These are phyloP conservation scores for Atherinomorus stipes DNA, from an alignment of 2,113 vertebrate species.

Conservation along the genomic window DNA sequence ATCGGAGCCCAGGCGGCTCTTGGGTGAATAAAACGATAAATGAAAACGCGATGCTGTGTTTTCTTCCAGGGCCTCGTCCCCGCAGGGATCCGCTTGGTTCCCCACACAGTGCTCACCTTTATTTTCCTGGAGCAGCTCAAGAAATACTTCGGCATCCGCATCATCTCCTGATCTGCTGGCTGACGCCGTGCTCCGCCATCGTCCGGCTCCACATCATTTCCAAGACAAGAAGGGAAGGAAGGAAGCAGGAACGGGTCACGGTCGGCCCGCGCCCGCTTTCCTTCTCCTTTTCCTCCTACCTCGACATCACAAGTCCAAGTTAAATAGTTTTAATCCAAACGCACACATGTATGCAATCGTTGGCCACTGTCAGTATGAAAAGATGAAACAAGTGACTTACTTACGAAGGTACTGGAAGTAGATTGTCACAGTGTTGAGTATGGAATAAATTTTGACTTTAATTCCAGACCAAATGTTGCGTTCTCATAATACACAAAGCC, in stretches of 20 bases:
- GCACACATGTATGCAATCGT: background rate
- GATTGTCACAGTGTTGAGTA: background rate
- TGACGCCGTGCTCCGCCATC: background rate
- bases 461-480: background rate
- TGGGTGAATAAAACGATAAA: background rate
- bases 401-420: background rate
- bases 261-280: conserved; percentile 6
- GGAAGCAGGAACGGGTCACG: background rate
- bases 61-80: conserved; percentile 88
- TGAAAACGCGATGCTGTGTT: background rate
- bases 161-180: conserved; percentile 77
- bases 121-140: conserved; percentile 91
- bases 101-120: conserved; percentile 91
- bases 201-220: conserved; percentile 1
- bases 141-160: conserved; percentile 88
- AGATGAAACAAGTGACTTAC: background rate
- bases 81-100: conserved; percentile 88
- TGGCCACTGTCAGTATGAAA: background rate
- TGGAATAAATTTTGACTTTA: background rate
- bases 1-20: no score
- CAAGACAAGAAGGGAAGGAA: conserved; percentile 23
- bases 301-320: conserved; percentile 18
- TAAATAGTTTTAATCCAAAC: conserved; percentile 1
- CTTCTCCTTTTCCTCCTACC: conserved; percentile 48
- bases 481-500: conserved; percentile 1